Conservation (phyloP, 1,140 invertebrate genomes). For the Papilio polyxenes region DNA sequence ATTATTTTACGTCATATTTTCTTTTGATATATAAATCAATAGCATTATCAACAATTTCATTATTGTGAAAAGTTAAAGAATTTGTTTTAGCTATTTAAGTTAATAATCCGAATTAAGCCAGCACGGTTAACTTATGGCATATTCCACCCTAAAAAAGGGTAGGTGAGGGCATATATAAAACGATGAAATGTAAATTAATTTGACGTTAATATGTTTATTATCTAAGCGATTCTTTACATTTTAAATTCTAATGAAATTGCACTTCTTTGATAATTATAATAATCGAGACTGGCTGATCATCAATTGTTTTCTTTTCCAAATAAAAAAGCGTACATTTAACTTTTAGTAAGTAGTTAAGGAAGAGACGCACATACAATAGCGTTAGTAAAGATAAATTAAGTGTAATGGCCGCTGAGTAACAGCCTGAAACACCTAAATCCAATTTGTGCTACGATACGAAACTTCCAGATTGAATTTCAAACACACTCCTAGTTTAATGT, state of each 20-base stretch:
- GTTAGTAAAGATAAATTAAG: slow-evolving; percentile 9
- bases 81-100: no score
- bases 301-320: background rate
- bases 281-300: no score
- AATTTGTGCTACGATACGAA: slow-evolving; percentile 14
- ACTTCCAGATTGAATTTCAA: slow-evolving; percentile 29
- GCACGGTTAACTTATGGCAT: no score
- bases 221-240: background rate
- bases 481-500: slow-evolving; percentile 12
- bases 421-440: slow-evolving; percentile 9
- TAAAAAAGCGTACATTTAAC: background rate
- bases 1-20: background rate
- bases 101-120: no score
- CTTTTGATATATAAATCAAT: background rate
- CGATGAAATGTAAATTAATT: no score
- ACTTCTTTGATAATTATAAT: no score
- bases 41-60: no score
- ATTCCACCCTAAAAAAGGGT: no score
- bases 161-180: no score
- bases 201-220: no score
- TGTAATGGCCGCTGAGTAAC: background rate
- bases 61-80: no score
- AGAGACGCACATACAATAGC: background rate
- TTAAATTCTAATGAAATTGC: no score
- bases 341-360: background rate